These are phyloP conservation scores for Pyrgus malvae DNA, from an alignment of 2,888 invertebrate genomes.

Conservation along the genomic window DNA sequence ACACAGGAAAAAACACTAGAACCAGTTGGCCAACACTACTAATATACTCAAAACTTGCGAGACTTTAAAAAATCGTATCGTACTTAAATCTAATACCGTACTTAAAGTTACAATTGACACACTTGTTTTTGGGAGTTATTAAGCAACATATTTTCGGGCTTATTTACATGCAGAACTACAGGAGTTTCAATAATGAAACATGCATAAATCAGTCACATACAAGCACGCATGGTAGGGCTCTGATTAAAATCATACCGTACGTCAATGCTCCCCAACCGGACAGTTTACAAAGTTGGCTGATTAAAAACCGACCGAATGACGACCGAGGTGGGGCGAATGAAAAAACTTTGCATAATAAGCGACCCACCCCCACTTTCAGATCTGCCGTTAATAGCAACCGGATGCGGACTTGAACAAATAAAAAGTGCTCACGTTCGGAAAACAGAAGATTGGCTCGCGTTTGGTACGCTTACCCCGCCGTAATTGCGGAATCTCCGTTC, in stretches of 20 bases:
- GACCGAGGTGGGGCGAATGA: constrained; percentile 29
- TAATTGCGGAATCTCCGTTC: background rate
- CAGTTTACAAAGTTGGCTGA: constrained; percentile 58
- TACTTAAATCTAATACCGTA: too few species aligned
- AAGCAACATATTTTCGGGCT: too few species aligned
- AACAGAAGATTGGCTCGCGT: background rate
- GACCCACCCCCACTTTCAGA: constrained; percentile 30
- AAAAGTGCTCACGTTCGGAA: constrained; percentile 5
- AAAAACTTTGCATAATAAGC: constrained; percentile 38
- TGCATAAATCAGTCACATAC: constrained; percentile 3
- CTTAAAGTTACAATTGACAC: too few species aligned
- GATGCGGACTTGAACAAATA: constrained; percentile 23
- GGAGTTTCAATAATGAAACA: too few species aligned
- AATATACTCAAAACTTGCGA: too few species aligned
- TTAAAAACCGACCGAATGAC: constrained; percentile 51
- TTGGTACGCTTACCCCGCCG: background rate
- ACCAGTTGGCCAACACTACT: too few species aligned
- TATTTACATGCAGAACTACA: too few species aligned
- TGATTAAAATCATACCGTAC: constrained; percentile 48
- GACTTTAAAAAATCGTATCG: too few species aligned
- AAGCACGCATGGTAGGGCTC: constrained; percentile 30
- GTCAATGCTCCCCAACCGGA: constrained; percentile 49
- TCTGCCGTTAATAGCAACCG: constrained; percentile 28
- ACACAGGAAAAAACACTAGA: too few species aligned
- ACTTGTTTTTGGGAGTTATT: too few species aligned